Conservation (phyloP, 2,113 vertebrate species). For the Petromus typicus region DNA sequence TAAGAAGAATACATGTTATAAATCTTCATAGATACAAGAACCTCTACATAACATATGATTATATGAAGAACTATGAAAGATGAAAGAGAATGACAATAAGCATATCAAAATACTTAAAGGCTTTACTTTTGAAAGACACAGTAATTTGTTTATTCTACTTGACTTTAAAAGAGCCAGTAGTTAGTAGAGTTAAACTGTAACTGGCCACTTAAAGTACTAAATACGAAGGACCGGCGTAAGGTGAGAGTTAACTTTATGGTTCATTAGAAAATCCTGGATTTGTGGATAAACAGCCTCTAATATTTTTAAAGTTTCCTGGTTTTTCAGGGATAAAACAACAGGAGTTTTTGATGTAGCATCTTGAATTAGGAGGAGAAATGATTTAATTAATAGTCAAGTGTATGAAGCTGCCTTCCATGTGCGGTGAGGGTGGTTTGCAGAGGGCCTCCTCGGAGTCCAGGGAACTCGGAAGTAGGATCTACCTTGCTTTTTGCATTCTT, state of each 20-base stretch:
- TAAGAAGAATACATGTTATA: not conserved
- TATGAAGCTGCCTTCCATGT: not conserved
- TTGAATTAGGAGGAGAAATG: not conserved
- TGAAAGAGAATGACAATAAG: slow-evolving; percentile 10
- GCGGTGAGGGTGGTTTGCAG: not conserved
- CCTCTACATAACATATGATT: not conserved
- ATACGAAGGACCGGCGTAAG: not conserved
- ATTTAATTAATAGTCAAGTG: not conserved
- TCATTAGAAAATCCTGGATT: slow-evolving; percentile 1
- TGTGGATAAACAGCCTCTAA: not conserved
- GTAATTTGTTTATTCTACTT: not conserved
- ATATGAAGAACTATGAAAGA: not conserved
- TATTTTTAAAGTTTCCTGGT: not conserved
- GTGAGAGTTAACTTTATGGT: slow-evolving; percentile 25
- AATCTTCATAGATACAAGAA: not conserved
- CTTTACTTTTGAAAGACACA: not conserved
- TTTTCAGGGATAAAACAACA: not conserved
- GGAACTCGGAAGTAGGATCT: not conserved
- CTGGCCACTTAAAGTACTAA: not conserved
- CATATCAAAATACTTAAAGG: slow-evolving; percentile 24
- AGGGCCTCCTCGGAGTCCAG: not conserved
- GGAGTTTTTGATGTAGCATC: not conserved
- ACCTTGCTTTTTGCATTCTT: not conserved
- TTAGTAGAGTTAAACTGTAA: not conserved
- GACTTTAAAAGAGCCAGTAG: not conserved